Evolutionary conservation across 2,888 invertebrate species (phyloP).

Genomic region (Hyposoter dolosus): DNA sequence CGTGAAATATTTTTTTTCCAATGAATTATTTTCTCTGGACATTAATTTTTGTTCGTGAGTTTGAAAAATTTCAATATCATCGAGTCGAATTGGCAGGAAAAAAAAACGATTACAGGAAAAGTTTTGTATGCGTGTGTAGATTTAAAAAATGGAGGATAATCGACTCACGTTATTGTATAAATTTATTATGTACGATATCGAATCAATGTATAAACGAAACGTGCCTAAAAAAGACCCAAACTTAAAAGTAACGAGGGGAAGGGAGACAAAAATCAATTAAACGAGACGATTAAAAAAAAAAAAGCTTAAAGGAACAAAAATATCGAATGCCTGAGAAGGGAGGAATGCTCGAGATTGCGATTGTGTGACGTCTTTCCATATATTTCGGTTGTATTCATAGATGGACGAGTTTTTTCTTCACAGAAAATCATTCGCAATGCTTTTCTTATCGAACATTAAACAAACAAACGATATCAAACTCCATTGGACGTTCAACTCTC

Average conservation of each 20-base stretch:
- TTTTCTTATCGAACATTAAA: constrained; percentile 33
- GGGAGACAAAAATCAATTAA: constrained; percentile 45
- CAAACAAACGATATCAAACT: constrained; percentile 28
- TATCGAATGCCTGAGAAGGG: constrained; percentile 27
- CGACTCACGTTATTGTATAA: constrained; percentile 51
- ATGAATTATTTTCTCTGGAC: background rate
- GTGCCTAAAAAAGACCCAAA: constrained; percentile 76
- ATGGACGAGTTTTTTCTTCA: constrained; percentile 30
- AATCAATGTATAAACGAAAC: constrained; percentile 75
- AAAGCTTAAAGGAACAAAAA: constrained; percentile 29
- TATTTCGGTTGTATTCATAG: constrained; percentile 59
- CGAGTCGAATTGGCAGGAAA: constrained; percentile 2
- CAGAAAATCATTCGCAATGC: constrained; percentile 2
- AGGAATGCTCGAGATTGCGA: background rate
- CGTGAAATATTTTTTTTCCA: background rate
- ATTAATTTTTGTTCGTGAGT: background rate
- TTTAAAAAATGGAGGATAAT: constrained; percentile 27
- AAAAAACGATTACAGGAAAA: constrained; percentile 41
- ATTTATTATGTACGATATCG: constrained; percentile 42
- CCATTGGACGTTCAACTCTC: constrained; percentile 60
- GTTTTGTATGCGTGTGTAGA: constrained; percentile 57
- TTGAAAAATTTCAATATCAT: background rate
- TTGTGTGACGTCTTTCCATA: constrained; percentile 20
- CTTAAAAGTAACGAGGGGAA: constrained; percentile 63
- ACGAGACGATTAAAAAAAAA: constrained; percentile 36